Evolutionary conservation across 2,113 vertebrate species (phyloP), one percentile per base, ranked within the genome.

Genomic region (Syngnathus typhle): DNA sequence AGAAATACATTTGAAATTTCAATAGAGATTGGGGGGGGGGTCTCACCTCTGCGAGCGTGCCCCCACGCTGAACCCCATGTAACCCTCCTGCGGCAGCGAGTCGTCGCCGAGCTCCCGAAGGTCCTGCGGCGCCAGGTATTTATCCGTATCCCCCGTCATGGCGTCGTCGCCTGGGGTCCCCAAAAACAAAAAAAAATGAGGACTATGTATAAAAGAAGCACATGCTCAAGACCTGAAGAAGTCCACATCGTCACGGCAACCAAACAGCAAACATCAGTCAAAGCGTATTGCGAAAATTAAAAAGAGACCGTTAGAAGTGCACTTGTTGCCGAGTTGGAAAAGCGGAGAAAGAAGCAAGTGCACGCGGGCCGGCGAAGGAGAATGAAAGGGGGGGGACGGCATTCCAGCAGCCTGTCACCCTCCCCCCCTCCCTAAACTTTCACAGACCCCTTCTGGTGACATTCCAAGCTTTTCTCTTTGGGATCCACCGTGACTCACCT

Each of bases 61-160:
- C 9, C 96, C 96, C 0, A 99, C 90, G 68, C 96, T 99, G 68
- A 99, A 99, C 84, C 96, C 96, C 92, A 98, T 92, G 82, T 99
- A 98, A 52, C 96, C 96, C 69, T 98, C 96, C 5, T 94, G 94
- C 9, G 97, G 97, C 60, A 99, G 89, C 4, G 97, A 99, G 80
- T 99, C 97, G 32, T 99, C 97, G 11, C 97, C 97, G 73, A 99
- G 73, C 74, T 99, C 97, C 51, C 96, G 92, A 60, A 99, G 91
- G 75, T 99, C 97, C 73, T 99, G 96, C 0, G 97, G 96, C 67
- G 95, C 95, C 1, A 99, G 91, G 77, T 98, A 99, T 65, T 98
- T 98, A 88, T 98, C 97, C 0, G 95, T 96, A 52, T 98, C 95
- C 36, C 95, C 95, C 41, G 96, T 97, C 93, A 98, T 94, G 1